phyloP scores from a whole-genome alignment of 2,113 vertebrate genomes.

The Phrynocephalus versicolor region DNA sequence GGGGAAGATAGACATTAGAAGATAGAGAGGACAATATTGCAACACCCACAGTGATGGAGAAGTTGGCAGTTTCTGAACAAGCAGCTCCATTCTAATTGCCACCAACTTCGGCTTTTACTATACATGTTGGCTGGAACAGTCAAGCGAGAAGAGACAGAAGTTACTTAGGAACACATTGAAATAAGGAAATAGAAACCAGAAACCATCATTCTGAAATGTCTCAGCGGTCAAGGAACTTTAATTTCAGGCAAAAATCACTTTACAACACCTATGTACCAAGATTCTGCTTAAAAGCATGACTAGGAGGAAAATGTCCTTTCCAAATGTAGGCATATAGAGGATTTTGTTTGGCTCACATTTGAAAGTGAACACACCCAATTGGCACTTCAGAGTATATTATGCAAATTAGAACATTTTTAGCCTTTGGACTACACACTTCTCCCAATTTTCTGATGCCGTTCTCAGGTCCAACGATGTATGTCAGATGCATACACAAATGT shows the following conservation, averaged over 20 bases:
- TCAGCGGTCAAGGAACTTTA: background rate
- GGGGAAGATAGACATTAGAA: background rate
- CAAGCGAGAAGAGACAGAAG: background rate
- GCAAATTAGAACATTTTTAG: background rate
- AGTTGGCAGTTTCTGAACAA: background rate
- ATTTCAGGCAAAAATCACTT: background rate
- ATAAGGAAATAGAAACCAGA: background rate
- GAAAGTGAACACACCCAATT: too few species aligned
- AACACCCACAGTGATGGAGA: too few species aligned
- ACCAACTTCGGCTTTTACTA: background rate
- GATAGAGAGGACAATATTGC: background rate
- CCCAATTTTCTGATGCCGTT: background rate
- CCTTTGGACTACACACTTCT: background rate
- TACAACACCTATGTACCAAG: too few species aligned
- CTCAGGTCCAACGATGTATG: too few species aligned
- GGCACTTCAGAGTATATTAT: too few species aligned
- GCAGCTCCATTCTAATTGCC: background rate
- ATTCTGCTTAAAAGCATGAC: background rate
- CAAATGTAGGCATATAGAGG: background rate
- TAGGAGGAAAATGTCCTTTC: background rate
- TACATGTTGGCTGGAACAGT: background rate
- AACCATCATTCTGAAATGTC: background rate
- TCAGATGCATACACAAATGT: background rate
- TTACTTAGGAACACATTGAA: too few species aligned
- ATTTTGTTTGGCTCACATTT: background rate